These are phyloP conservation scores for Pachyramphus minor DNA, from an alignment of 2,113 vertebrate species.

Conservation along the genomic window DNA sequence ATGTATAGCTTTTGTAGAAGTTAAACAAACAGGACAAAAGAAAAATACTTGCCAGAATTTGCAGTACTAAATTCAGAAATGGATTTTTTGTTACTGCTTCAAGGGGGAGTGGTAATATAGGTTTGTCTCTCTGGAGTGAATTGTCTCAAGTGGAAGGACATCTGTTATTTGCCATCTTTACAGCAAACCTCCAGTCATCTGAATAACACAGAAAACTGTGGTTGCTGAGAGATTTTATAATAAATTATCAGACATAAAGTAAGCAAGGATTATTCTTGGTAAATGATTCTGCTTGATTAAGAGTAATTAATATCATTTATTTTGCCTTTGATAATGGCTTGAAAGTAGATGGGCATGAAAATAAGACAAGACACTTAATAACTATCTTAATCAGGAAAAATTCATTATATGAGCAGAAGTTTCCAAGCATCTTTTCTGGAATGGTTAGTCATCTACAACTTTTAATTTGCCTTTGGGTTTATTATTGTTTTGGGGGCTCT, in stretches of 20 bases:
- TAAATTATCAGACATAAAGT: neutral
- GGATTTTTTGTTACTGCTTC: neutral
- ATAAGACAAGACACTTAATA: neutral
- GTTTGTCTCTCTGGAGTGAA: neutral
- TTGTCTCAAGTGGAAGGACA: neutral
- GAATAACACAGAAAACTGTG: neutral
- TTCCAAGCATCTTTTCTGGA: neutral
- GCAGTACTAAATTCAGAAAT: neutral
- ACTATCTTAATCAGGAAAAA: neutral
- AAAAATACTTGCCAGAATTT: neutral
- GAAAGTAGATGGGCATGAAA: neutral
- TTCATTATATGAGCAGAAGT: neutral
- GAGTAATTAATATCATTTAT: slow-evolving; percentile 13
- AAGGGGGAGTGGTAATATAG: neutral
- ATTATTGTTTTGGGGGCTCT: neutral
- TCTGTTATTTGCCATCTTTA: neutral
- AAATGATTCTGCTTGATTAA: neutral
- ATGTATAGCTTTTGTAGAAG: neutral
- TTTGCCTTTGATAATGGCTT: neutral
- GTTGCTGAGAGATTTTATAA: neutral
- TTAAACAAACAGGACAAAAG: neutral
- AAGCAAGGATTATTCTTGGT: neutral
- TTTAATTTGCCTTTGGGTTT: neutral
- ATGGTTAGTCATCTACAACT: neutral
- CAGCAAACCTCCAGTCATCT: neutral